These are phyloP conservation scores for Microcebus murinus DNA, from an alignment of 2,113 vertebrate genomes.

Conservation along the genomic window DNA sequence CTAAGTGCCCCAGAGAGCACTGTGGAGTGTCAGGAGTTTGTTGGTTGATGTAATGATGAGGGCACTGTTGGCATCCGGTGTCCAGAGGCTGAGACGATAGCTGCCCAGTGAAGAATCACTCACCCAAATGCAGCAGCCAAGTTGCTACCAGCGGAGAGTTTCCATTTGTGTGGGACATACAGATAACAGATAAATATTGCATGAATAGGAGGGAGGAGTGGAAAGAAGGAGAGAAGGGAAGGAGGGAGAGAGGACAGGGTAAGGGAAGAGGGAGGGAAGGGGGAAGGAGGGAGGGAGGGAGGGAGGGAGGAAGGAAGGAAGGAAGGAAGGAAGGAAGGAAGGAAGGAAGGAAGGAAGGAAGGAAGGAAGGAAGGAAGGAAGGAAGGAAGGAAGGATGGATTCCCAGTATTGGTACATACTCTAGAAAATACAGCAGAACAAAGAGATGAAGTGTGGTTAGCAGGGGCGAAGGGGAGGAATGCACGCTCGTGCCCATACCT, in stretches of 20 bases:
- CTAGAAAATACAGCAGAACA: background rate
- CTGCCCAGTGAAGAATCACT: background rate
- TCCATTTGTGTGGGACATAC: background rate
- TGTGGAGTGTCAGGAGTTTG: fast-evolving
- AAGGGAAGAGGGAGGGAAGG: too few relatives aligned
- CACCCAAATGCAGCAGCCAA: background rate
- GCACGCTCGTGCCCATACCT: fast-evolving
- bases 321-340: too few relatives aligned
- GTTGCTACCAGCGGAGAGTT: background rate
- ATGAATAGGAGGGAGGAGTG: background rate
- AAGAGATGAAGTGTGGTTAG: background rate
- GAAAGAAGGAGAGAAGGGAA: fast-evolving
- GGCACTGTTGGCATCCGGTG: background rate
- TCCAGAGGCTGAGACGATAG: background rate
- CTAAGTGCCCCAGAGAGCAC: background rate
- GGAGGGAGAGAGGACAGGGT: background rate
- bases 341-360: background rate
- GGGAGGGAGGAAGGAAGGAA: too few relatives aligned
- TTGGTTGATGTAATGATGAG: background rate
- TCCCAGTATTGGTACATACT: background rate
- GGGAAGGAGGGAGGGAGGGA: too few relatives aligned
- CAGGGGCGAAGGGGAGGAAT: background rate
- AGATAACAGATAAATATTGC: background rate
- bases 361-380: background rate
- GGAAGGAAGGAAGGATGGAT: background rate